Evolutionary conservation across 2,888 invertebrate species (phyloP), one percentile per base, ranked within the genome.

Genomic region (Hydroisotoma schaefferi): DNA sequence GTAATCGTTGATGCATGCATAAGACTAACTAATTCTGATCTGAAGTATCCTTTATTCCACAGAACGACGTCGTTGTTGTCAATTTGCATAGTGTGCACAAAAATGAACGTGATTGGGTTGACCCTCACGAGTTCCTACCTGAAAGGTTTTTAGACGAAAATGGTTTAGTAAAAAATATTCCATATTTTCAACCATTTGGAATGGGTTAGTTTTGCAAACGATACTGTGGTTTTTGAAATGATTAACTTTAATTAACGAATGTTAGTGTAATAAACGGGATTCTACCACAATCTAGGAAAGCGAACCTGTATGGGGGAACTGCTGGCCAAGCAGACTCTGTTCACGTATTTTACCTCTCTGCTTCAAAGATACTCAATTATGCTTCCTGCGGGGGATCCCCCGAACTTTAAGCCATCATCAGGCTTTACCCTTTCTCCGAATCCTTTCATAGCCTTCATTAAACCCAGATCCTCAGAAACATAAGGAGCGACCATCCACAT

Each of bases 301-400:
- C 26, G 69, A 43, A 64, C 68, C 2, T 70, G 69, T 49, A 70
- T 70, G 27, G 69, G 69, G 22, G 69, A 70, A 53, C 44, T 51
- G 25, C 38, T 70, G 10, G 67, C 68, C 10, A 70, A 64, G 25
- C 55, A 66, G 18, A 68, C 68, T 5, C 57, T 70, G 10, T 70
- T 70, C 53, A 64, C 61, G 4, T 70, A 57, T 46, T 66, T 70
- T 38, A 64, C 68, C 6, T 57, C 67, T n/a, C 53, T 60, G 2
- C 37, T 70, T 25, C 69, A 70, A 59, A 37, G 64, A 47, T 70
- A 61, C 43, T 33, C 52, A 2, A 59, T 70, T 23, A 22, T 25
- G 2, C 38, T 51, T 1, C 52, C 64, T 23, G 43, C 55, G 0
- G 55, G 58, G 46, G 59, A 58, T 10, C 26, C 37, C 8, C 68